Conservation (phyloP, 2,113 vertebrate species). For the Microtus oregoni region DNA sequence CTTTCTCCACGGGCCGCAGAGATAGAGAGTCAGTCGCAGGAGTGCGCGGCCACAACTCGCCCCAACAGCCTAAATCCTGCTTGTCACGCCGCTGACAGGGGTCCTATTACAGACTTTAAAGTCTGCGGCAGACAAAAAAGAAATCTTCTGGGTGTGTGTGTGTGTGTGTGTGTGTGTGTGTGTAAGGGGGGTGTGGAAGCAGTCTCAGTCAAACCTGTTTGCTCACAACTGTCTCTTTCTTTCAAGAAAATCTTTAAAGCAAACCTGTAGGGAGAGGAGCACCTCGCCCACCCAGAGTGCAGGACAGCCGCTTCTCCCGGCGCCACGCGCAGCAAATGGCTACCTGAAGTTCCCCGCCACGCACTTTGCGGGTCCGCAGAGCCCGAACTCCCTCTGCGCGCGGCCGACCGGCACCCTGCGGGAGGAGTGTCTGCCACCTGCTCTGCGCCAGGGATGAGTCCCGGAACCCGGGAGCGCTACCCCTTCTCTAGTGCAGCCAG, state of each 20-base stretch:
- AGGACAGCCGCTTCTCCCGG: constrained; percentile 43
- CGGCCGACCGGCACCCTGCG: background rate
- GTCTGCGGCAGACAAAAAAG: constrained; percentile 86
- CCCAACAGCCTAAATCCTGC: constrained; percentile 85
- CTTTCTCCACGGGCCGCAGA: constrained; percentile 71
- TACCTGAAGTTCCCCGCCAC: background rate
- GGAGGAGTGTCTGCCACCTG: background rate
- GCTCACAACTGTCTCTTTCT: constrained; percentile 89
- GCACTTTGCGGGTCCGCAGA: background rate
- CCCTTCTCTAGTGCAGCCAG: background rate
- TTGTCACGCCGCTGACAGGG: constrained; percentile 88
- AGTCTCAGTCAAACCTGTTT: constrained; percentile 93
- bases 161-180: constrained; percentile 58
- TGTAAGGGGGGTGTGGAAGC: constrained; percentile 75
- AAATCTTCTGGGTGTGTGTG: constrained; percentile 79
- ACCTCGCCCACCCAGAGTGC: constrained; percentile 79
- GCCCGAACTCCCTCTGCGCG: background rate
- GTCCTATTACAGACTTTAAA: constrained; percentile 91
- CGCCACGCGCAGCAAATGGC: background rate
- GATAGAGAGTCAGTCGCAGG: constrained; percentile 51
- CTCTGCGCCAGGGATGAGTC: background rate
- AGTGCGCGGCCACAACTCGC: constrained; percentile 81
- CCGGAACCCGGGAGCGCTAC: background rate
- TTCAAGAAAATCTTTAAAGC: constrained; percentile 88
- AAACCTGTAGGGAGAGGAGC: constrained; percentile 82